Conservation (phyloP, 1,140 invertebrate species). For the Brachionus angularis region DNA sequence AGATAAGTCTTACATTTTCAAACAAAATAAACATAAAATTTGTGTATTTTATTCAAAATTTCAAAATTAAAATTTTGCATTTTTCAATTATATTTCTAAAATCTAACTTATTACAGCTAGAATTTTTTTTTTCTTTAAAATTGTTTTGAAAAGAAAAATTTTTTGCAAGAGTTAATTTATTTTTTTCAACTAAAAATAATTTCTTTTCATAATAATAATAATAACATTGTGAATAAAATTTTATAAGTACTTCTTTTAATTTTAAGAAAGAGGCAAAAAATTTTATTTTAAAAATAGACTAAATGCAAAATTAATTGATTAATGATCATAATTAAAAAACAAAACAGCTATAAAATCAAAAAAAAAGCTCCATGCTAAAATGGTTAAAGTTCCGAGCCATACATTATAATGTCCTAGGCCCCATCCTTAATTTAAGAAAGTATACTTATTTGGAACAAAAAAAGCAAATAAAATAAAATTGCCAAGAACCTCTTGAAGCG, state of each 20-base stretch:
- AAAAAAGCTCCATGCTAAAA: conserved; percentile 22
- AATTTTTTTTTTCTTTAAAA: neutral
- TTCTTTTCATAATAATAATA: too few species aligned
- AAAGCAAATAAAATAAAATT: conserved; percentile 12
- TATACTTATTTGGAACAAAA: neutral
- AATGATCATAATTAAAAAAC: conserved; percentile 18
- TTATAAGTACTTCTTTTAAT: too few species aligned
- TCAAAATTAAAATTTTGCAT: too few species aligned
- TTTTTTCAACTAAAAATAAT: conserved; percentile 23
- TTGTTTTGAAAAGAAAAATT: neutral
- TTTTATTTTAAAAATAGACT: too few species aligned
- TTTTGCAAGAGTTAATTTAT: too few species aligned
- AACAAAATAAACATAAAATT: too few species aligned
- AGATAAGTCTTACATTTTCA: too few species aligned
- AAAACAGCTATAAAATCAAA: conserved; percentile 34
- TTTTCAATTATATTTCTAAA: too few species aligned
- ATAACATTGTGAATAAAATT: too few species aligned
- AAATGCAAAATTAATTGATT: neutral
- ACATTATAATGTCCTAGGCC: neutral
- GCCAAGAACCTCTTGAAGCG: conserved; percentile 69
- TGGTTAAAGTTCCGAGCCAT: conserved; percentile 30
- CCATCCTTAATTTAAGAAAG: neutral
- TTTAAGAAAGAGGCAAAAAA: too few species aligned
- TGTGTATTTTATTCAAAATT: too few species aligned
- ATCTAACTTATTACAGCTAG: conserved; percentile 40